These are phyloP conservation scores for Leptinotarsa lineolata DNA, from an alignment of 1,140 invertebrate genomes.

Conservation along the genomic window DNA sequence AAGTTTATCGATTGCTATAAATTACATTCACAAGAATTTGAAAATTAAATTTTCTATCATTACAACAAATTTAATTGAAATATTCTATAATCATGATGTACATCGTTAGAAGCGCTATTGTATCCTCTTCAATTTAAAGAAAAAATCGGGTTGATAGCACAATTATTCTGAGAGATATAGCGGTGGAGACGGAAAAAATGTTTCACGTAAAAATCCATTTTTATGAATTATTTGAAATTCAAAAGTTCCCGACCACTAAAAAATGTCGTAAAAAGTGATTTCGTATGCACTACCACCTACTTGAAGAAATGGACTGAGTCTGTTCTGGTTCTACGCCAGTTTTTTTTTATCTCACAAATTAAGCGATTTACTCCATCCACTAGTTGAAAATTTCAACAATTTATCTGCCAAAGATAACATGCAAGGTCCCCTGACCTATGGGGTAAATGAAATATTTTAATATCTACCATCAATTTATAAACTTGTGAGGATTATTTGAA, in stretches of 20 bases:
- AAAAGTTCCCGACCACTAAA: too few species aligned
- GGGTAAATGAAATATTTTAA: too few species aligned
- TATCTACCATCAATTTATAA: too few species aligned
- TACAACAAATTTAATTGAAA: background rate
- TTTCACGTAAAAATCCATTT: background rate
- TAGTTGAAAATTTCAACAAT: too few species aligned
- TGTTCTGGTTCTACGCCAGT: too few species aligned
- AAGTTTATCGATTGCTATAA: background rate
- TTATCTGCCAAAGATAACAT: too few species aligned
- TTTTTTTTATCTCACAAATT: too few species aligned
- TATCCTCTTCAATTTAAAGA: background rate
- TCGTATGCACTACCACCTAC: background rate
- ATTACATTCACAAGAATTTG: background rate
- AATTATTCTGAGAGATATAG: background rate
- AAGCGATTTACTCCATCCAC: too few species aligned
- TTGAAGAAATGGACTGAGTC: too few species aligned
- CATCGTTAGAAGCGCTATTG: background rate
- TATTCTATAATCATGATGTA: background rate
- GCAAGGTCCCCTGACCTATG: too few species aligned
- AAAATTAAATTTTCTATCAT: slow-evolving; percentile 1
- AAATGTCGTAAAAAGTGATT: background rate
- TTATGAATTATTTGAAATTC: too few species aligned
- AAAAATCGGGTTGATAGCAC: slow-evolving; percentile 2
- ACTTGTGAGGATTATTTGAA: too few species aligned
- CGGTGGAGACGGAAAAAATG: background rate